phyloP scores from a whole-genome alignment of 2,797 vertebrate genomes.

The Loriculus beryllinus region DNA sequence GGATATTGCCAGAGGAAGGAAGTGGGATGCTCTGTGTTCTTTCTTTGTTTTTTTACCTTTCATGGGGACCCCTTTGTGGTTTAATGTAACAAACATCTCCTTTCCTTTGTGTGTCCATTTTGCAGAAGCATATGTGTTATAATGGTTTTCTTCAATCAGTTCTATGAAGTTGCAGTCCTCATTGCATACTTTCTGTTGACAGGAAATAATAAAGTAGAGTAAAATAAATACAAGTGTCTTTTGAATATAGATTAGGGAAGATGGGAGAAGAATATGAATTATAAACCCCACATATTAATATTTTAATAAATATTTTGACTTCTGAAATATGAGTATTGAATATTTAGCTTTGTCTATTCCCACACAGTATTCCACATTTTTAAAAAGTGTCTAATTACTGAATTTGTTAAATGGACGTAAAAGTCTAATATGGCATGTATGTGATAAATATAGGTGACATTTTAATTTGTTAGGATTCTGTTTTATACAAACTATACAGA shows the following conservation, averaged over 20 bases:
- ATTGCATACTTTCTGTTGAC: conserved; percentile 89
- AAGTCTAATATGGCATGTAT: not conserved
- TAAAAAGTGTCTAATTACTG: not conserved
- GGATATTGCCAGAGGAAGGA: conserved; percentile 89
- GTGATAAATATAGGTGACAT: not conserved
- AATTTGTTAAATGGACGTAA: not conserved
- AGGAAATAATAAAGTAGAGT: conserved; percentile 22
- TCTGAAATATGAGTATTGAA: not conserved
- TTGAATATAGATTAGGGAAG: not conserved
- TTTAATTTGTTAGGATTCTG: not conserved
- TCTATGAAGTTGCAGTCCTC: conserved; percentile 98
- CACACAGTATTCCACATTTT: not conserved
- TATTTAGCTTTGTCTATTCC: not conserved
- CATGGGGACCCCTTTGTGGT: conserved; percentile 88
- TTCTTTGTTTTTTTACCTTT: conserved; percentile 92
- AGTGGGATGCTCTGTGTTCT: conserved; percentile 90
- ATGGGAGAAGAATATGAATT: not conserved
- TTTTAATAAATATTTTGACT: not conserved
- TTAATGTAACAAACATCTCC: conserved; percentile 96
- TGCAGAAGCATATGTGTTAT: conserved; percentile 94
- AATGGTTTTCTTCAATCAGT: conserved; percentile 96
- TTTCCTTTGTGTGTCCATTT: conserved; percentile 90
- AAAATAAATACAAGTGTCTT: not conserved
- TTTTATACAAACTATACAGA: not conserved
- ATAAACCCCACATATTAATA: not conserved